Evolutionary conservation across 2,797 vertebrate genomes (phyloP), one percentile per base, ranked within the genome.

Genomic region (Onychomys torridus): DNA sequence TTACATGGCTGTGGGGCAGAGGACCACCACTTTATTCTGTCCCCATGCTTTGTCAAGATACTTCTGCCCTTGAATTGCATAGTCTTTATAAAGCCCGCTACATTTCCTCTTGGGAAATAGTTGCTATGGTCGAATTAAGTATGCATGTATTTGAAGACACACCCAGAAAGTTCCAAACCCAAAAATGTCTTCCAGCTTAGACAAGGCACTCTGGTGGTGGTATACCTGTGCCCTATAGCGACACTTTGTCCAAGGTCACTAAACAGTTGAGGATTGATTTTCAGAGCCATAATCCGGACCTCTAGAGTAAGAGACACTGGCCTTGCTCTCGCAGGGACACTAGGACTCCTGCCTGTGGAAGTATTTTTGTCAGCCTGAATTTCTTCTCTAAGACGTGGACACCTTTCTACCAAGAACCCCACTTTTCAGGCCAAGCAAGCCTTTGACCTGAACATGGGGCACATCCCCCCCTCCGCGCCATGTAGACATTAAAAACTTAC

Each of bases 31-130:
- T 71, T 65, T 29, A 2, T 81, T 89, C 89, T 91, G 23, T 57
- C 49, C 46, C 16, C 21, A 8, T 79, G 61, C 83, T 69, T 49
- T 81, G 23, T 49, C 0, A 21, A 29, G 90, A 49, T n/a, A 82
- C 55, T n/a, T 21, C 69, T 86, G 55, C 63, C 52, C 67, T 29
- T 4, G 69, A 82, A 57, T 78, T 81, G 93, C 84, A 93, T 81
- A 40, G 40, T 65, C 67, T 88, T 93, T 55, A 34, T 82, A 37
- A 82, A 91, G 23, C 19, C 23, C 90, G 49, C 14, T 23, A 95
- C 81, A 93, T 65, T 96, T 96, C 82, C 79, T 93, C 3, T 63
- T 94, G 73, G 89, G 57, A 90, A 25, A 12, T 6, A 19, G 90
- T 91, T 84, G 0, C 13, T 95, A 29, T 67, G 7, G 61, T 90